These are phyloP conservation scores for Diabrotica undecimpunctata DNA, from an alignment of 1,140 invertebrate species.

Conservation along the genomic window DNA sequence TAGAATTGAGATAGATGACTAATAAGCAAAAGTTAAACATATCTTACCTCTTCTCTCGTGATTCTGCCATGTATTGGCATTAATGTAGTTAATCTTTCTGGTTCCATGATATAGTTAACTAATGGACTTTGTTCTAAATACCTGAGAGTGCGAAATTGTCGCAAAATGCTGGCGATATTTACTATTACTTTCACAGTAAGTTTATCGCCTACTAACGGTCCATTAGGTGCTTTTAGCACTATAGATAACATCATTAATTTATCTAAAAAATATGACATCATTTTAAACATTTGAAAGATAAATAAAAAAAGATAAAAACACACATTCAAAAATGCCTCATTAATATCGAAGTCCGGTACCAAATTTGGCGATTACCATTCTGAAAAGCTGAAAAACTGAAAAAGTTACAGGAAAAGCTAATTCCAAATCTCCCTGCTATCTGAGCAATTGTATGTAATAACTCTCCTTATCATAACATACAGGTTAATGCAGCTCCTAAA, in stretches of 20 bases:
- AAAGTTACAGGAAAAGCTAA: no score
- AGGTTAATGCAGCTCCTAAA: no score
- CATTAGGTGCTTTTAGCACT: conserved; percentile 1
- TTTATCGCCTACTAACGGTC: conserved; percentile 7
- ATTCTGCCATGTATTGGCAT: background rate
- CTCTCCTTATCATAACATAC: no score
- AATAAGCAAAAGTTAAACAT: background rate
- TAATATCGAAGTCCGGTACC: no score
- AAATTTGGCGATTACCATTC: no score
- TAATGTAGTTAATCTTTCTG: conserved; percentile 20
- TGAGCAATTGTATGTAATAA: no score
- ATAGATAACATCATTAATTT: conserved; percentile 20
- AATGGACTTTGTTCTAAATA: conserved; percentile 48
- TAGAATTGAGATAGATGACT: background rate
- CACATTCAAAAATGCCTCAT: no score
- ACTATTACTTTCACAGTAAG: conserved; percentile 19
- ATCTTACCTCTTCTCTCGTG: background rate
- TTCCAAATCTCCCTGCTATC: no score
- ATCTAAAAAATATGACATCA: background rate
- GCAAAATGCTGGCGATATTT: conserved; percentile 25
- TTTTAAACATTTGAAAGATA: no score
- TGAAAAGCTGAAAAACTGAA: no score
- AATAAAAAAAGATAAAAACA: no score
- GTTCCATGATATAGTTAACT: conserved; percentile 40
- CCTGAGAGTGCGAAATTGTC: conserved; percentile 51